These are phyloP conservation scores for Carassius gibelio DNA, from an alignment of 2,113 vertebrate species.

Conservation along the genomic window DNA sequence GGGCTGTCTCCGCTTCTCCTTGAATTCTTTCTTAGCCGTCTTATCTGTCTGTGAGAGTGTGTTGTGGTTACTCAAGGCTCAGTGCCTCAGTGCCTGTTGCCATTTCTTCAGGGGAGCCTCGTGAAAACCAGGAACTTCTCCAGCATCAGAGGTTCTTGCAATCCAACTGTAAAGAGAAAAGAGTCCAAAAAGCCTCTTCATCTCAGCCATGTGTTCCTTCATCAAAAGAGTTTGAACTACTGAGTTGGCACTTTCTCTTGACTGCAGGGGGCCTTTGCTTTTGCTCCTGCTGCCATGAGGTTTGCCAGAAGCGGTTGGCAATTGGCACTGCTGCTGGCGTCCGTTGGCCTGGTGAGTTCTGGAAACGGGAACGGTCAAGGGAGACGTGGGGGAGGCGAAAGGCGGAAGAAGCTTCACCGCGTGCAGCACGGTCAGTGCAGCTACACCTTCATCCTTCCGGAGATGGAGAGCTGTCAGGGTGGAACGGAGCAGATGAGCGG, in stretches of 20 bases:
- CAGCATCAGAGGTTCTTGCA: background rate
- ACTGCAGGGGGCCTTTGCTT: slow-evolving; percentile 41
- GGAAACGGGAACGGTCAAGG: slow-evolving; percentile 47
- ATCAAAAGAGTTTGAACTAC: slow-evolving; percentile 11
- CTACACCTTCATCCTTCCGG: slow-evolving; percentile 88
- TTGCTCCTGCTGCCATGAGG: slow-evolving; percentile 57
- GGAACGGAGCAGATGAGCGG: slow-evolving; percentile 38
- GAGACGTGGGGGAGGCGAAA: slow-evolving; percentile 65
- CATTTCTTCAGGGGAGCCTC: background rate
- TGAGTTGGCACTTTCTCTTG: background rate
- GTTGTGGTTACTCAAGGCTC: slow-evolving; percentile 41
- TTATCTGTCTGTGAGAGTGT: slow-evolving; percentile 35
- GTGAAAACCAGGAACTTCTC: background rate
- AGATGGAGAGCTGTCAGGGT: slow-evolving; percentile 73
- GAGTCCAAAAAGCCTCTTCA: slow-evolving; percentile 7
- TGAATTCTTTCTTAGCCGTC: background rate
- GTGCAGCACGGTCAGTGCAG: slow-evolving; percentile 85
- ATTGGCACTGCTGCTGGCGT: slow-evolving; percentile 65
- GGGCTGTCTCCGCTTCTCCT: background rate
- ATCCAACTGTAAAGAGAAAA: background rate
- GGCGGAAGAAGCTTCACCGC: slow-evolving; percentile 70
- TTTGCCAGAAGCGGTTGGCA: slow-evolving; percentile 34
- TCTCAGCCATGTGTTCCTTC: slow-evolving; percentile 28
- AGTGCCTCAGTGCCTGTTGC: slow-evolving; percentile 26
- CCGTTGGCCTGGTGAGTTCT: slow-evolving; percentile 44